phyloP scores from a whole-genome alignment of 1,140 invertebrate genomes.

The Cydia amplana region DNA sequence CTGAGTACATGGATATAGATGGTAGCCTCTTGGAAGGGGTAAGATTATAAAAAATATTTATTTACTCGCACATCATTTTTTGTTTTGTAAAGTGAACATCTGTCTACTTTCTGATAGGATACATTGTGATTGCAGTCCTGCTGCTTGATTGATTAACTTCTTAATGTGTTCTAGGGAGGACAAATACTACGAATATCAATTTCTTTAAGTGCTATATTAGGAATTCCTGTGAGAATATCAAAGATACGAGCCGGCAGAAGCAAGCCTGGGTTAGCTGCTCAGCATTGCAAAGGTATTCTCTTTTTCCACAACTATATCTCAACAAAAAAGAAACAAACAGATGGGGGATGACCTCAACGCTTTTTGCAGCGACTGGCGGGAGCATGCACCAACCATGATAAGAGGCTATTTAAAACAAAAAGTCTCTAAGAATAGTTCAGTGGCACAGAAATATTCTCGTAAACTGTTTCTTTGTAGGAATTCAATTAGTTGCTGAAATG shows the following conservation, averaged over 20 bases:
- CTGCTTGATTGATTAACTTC: background rate
- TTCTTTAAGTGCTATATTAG: constrained; percentile 87
- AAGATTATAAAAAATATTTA: constrained; percentile 49
- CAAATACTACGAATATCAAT: constrained; percentile 92
- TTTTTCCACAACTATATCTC: background rate
- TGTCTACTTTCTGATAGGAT: background rate
- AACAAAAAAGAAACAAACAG: no score
- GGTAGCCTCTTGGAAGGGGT: constrained; percentile 84
- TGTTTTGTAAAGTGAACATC: background rate
- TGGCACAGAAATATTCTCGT: no score
- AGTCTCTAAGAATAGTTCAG: background rate
- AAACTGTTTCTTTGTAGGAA: constrained; percentile 73
- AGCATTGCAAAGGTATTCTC: constrained; percentile 88
- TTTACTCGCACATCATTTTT: background rate
- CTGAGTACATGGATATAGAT: constrained; percentile 80
- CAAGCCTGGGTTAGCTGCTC: constrained; percentile 91
- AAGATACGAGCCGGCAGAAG: constrained; percentile 90
- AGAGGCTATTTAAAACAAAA: no score
- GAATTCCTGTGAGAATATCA: constrained; percentile 85
- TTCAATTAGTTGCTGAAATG: constrained; percentile 87
- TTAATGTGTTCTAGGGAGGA: constrained; percentile 84
- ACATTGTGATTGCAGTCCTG: background rate
- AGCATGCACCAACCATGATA: no score
- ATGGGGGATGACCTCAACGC: no score
- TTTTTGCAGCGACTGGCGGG: no score